Evolutionary conservation across 2,113 vertebrate genomes (phyloP).

Genomic region (Pedetes capensis): DNA sequence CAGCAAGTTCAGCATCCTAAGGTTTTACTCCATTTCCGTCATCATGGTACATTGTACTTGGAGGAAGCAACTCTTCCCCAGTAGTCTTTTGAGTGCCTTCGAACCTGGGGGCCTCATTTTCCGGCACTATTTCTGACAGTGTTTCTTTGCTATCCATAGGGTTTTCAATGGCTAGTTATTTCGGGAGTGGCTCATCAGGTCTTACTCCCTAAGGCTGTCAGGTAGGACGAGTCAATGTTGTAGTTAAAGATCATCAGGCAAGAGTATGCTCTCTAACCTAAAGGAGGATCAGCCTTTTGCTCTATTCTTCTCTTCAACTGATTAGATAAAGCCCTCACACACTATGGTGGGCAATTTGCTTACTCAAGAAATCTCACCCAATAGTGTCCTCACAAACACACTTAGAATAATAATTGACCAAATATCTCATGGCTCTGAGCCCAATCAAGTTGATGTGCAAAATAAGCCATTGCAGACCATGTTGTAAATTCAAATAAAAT

Average conservation of each 20-base stretch:
- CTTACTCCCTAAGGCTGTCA: background rate
- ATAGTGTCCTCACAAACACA: background rate
- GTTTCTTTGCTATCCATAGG: too few species aligned
- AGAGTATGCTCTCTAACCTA: background rate
- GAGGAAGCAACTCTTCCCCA: too few species aligned
- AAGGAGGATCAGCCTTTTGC: background rate
- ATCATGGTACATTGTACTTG: too few species aligned
- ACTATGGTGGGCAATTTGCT: background rate
- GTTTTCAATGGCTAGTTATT: too few species aligned
- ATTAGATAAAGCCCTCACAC: background rate
- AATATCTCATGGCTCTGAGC: background rate
- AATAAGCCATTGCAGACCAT: background rate
- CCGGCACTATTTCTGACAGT: too few species aligned
- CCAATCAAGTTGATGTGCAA: background rate
- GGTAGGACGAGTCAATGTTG: background rate
- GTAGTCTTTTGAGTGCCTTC: too few species aligned
- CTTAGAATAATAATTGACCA: background rate
- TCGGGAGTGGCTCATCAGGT: too few species aligned
- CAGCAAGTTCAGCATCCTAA: too few species aligned
- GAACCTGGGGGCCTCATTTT: too few species aligned
- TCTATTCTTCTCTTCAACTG: background rate
- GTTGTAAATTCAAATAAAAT: background rate
- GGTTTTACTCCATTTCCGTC: too few species aligned
- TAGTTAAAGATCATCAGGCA: background rate
- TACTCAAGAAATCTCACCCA: background rate